Evolutionary conservation across 2,888 invertebrate species (phyloP), one percentile per base, ranked within the genome.

Genomic region (Euzophera pinguis): DNA sequence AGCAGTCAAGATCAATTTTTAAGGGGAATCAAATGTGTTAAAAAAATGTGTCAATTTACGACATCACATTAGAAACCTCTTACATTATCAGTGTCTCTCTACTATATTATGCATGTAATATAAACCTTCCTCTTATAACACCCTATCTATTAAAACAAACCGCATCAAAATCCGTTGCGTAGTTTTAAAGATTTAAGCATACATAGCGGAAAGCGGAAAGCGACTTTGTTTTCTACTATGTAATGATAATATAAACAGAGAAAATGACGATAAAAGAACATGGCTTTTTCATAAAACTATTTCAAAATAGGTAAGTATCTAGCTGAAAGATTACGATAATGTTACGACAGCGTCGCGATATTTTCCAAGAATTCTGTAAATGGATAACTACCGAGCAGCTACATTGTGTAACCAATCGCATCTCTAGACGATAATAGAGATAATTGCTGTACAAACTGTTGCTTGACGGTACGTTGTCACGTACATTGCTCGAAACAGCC

Each of bases 401-500:
- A 52, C 39, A 54, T 65, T 66, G 59, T 59, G 56, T 52, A 64
- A 66, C 55, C 57, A 27, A 54, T 60, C 53, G 54, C 60, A 61
- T 61, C 62, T 60, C 56, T 63, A 52, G 54, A 60, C 54, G 63
- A 63, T 58, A 59, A 62, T 59, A 58, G 56, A 57, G 52, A 62
- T 59, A 57, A 59, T 55, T 53, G 53, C 50, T 54, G 39, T 50
- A 53, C 53, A 54, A 56, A 59, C 60, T 61, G 63, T 65, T 58
- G 58, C 60, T 53, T 48, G 57, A 58, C 63, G 47, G 54, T 54
- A 54, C 52, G 59, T 61, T 59, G 65, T 66, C 69, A 68, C 67
- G 70, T 68, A 61, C 34, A 42, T 55, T 45, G n/a, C 22, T 38
- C n/a, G 32, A 47, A 37, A 54, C 38, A 22, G 8, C 35, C 38